Conservation (phyloP, 1,140 invertebrate genomes). For the Eueides isabella region DNA sequence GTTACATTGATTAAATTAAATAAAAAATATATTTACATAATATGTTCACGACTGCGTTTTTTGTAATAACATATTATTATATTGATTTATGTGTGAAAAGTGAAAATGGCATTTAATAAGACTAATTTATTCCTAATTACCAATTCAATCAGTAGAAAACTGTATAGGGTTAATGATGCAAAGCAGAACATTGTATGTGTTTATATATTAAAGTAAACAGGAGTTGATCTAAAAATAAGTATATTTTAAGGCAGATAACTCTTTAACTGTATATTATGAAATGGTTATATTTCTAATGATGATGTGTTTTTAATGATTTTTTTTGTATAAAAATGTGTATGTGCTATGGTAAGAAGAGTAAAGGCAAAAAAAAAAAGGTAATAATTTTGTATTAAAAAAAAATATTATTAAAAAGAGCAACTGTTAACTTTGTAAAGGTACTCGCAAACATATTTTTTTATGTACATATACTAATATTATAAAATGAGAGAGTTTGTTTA, state of each 20-base stretch:
- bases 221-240: slow-evolving; percentile 43
- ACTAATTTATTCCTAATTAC: slow-evolving; percentile 21
- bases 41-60: background rate
- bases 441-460: no score
- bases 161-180: slow-evolving; percentile 34
- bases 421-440: no score
- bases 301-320: background rate
- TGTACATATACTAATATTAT: background rate
- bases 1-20: background rate
- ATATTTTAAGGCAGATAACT: slow-evolving; percentile 10
- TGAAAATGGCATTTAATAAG: background rate
- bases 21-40: background rate
- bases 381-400: background rate
- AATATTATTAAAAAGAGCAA: no score
- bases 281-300: background rate
- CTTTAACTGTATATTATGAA: no score
- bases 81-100: slow-evolving; percentile 5
- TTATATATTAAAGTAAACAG: slow-evolving; percentile 44
- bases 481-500: no score
- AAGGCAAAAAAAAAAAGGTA: slow-evolving; percentile 39
- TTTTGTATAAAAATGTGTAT: slow-evolving; percentile 32
- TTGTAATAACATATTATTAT: no score
- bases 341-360: slow-evolving; percentile 36
- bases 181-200: slow-evolving; percentile 40
- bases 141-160: slow-evolving; percentile 40